Percentiles rank a stretch among this genome's conserved stretches.
Conservation (phyloP, 2,113 vertebrate genomes). For the Apistogramma diplotaenia region DNA sequence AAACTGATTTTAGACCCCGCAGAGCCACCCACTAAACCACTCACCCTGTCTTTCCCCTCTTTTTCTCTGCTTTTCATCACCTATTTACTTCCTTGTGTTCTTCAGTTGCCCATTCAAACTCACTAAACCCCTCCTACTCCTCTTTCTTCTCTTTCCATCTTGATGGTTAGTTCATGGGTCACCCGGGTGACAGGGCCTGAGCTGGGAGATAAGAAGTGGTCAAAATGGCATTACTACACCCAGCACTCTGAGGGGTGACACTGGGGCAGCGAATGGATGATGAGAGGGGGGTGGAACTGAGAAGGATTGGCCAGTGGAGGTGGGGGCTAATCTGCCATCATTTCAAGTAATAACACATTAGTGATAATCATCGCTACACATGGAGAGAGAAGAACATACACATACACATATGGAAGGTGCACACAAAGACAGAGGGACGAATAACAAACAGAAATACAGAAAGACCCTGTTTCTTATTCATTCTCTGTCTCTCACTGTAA, state of each 20-base stretch:
- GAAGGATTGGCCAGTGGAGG: slow-evolving; percentile 13
- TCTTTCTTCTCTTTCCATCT: slow-evolving; percentile 22
- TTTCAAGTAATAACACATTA: slow-evolving; percentile 74
- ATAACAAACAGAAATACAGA: slow-evolving; percentile 58
- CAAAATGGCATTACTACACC: slow-evolving; percentile 71
- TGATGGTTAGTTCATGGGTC: slow-evolving; percentile 70
- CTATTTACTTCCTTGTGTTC: not conserved
- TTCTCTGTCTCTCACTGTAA: slow-evolving; percentile 60
- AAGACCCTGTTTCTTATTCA: slow-evolving; percentile 47
- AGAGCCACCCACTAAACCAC: not conserved
- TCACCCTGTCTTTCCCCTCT: not conserved
- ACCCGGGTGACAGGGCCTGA: slow-evolving; percentile 73
- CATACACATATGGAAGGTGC: slow-evolving; percentile 3
- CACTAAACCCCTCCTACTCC: not conserved
- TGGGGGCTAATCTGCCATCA: slow-evolving; percentile 69
- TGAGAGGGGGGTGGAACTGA: slow-evolving; percentile 42
- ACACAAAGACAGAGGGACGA: slow-evolving; percentile 36
- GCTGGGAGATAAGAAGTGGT: slow-evolving; percentile 73
- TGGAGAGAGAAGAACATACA: slow-evolving; percentile 35
- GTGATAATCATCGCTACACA: slow-evolving; percentile 73
- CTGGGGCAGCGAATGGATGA: slow-evolving; percentile 39
- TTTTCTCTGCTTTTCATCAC: too few species aligned
- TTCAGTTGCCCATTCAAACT: slow-evolving; percentile 18
- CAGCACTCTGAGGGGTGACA: slow-evolving; percentile 59
- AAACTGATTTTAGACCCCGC: not conserved